A percentile compares a stretch with the other conserved stretches of the same genome.
Conservation (phyloP, 2,797 vertebrate species). For the Pangasius larnaudii region DNA sequence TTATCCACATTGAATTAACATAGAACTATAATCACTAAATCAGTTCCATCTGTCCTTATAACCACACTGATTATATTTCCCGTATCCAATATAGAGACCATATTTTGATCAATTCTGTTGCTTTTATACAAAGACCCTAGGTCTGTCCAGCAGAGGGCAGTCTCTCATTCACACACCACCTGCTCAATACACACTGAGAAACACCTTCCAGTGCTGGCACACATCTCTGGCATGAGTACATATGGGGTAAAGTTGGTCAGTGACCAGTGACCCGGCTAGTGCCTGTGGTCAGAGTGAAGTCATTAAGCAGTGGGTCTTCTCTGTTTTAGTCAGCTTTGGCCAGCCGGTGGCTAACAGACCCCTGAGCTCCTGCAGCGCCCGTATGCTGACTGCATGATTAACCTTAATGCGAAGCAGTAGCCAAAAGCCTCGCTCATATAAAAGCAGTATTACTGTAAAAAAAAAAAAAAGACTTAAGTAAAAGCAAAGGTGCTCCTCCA, state of each 20-base stretch:
- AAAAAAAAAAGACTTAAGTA: background rate
- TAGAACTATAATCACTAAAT: conserved; percentile 17
- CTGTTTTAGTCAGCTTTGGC: conserved; percentile 15
- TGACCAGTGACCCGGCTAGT: conserved; percentile 41
- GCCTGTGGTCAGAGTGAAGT: conserved; percentile 27
- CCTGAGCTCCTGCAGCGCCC: background rate
- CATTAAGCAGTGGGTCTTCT: conserved; percentile 32
- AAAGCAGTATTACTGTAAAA: background rate
- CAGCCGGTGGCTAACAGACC: background rate
- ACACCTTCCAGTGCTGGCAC: conserved; percentile 29
- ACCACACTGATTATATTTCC: background rate
- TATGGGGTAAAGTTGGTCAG: conserved; percentile 36
- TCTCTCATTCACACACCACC: conserved; percentile 2
- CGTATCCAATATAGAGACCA: background rate
- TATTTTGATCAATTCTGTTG: conserved; percentile 14
- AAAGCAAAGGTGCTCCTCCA: background rate
- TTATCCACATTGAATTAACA: conserved; percentile 27
- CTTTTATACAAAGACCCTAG: background rate
- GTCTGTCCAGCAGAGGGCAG: conserved; percentile 48
- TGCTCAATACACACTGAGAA: background rate
- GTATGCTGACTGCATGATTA: background rate
- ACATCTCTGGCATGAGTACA: conserved; percentile 31
- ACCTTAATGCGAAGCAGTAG: background rate
- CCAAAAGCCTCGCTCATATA: background rate
- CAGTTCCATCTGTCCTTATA: background rate